phyloP scores from a whole-genome alignment of 2,113 vertebrate species.

The Urocynchramus pylzowi region DNA sequence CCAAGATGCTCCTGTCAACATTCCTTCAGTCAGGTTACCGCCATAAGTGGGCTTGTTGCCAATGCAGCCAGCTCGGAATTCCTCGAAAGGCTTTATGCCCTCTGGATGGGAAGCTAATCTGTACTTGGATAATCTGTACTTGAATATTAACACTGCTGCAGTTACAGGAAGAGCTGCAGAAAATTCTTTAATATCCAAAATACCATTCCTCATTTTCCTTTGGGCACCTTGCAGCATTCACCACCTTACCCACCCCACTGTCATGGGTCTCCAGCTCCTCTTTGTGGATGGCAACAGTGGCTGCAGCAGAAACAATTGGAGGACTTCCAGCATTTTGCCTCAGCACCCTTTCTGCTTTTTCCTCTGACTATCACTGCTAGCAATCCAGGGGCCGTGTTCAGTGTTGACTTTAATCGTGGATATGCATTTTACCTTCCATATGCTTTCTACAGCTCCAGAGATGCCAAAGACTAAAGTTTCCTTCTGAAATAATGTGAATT shows the following conservation, averaged over 20 bases:
- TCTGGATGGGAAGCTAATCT: not conserved
- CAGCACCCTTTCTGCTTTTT: not conserved
- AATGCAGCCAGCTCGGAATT: not conserved
- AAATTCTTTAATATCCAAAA: not conserved
- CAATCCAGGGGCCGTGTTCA: not conserved
- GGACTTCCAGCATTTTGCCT: not conserved
- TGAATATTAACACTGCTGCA: not conserved
- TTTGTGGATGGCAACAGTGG: not conserved
- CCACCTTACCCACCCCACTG: not conserved
- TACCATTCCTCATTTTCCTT: not conserved
- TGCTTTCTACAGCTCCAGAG: not conserved
- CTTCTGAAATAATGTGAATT: not conserved
- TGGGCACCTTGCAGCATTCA: not conserved
- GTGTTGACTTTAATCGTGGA: not conserved
- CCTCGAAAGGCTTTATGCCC: not conserved
- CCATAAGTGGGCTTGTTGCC: not conserved
- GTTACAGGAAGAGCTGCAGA: not conserved
- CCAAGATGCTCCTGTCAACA: not conserved
- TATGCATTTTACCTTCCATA: not conserved
- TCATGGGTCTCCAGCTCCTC: slow-evolving; percentile 22
- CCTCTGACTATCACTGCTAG: not conserved
- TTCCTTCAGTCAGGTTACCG: not conserved
- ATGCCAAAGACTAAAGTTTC: not conserved
- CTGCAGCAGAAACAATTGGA: not conserved
- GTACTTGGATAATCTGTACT: not conserved